Percentiles rank a stretch among this genome's conserved stretches.
These are phyloP conservation scores for Congeria kusceri DNA, from an alignment of 2,888 invertebrate species.

Conservation along the genomic window DNA sequence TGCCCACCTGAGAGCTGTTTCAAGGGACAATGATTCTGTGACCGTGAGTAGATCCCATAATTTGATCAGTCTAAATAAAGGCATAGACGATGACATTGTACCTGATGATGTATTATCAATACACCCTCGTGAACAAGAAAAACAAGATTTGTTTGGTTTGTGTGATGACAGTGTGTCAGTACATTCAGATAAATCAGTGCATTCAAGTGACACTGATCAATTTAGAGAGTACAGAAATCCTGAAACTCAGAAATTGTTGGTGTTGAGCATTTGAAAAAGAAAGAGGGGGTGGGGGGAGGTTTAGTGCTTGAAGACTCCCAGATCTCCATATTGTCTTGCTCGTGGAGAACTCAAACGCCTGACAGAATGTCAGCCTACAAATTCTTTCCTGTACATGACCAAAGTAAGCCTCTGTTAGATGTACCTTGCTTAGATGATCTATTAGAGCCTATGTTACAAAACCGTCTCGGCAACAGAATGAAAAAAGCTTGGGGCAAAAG, in stretches of 20 bases:
- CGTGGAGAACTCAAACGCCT: conserved; percentile 24
- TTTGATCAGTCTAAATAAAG: background rate
- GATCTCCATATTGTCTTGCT: background rate
- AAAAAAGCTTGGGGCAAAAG: background rate
- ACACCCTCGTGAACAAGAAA: background rate
- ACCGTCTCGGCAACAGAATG: background rate
- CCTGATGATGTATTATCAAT: conserved; percentile 1
- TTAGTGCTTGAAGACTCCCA: too few relatives aligned
- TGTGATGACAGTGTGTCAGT: too few relatives aligned
- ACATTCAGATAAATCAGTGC: too few relatives aligned
- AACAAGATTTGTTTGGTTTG: background rate
- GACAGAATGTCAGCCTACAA: conserved; percentile 32
- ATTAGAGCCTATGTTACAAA: background rate
- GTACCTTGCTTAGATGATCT: conserved; percentile 34
- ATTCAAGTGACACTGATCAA: too few relatives aligned
- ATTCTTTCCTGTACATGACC: conserved; percentile 33
- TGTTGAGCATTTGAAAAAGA: too few relatives aligned
- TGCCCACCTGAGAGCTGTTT: background rate
- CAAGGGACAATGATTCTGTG: too few relatives aligned
- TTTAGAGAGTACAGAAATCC: too few relatives aligned
- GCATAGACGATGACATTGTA: conserved; percentile 8
- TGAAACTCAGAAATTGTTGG: too few relatives aligned
- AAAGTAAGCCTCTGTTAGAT: background rate
- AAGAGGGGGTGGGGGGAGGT: too few relatives aligned
- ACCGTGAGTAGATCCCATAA: background rate